Evolutionary conservation across 2,888 invertebrate species (phyloP).

Genomic region (Caenorhabditis sp.): DNA sequence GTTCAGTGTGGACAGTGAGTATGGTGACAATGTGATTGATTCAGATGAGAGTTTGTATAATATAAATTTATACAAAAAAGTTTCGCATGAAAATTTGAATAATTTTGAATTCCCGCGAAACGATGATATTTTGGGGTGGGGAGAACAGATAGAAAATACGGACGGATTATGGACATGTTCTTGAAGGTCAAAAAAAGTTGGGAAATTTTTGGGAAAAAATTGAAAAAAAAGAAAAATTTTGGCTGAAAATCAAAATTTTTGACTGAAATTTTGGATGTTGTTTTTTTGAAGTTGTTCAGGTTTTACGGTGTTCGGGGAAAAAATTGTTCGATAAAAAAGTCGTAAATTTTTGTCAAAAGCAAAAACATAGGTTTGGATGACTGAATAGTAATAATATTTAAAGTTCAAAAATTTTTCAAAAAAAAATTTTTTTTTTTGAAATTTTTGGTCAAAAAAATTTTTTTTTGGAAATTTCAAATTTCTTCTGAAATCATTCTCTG

Average conservation of each 20-base stretch:
- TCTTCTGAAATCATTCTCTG: too few relatives aligned
- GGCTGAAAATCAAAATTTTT: neutral
- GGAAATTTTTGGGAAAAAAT: neutral
- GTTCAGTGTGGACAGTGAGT: neutral
- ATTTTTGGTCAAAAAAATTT: neutral
- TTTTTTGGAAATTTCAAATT: neutral
- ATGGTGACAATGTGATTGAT: neutral
- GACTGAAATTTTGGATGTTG: neutral
- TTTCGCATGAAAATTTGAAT: conserved; percentile 12
- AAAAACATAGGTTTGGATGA: too few relatives aligned
- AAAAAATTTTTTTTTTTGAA: too few relatives aligned
- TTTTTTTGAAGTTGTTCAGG: neutral
- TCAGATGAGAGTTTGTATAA: too few relatives aligned
- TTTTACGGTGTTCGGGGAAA: too few relatives aligned
- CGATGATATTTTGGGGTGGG: neutral
- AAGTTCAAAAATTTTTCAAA: too few relatives aligned
- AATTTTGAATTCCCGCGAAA: neutral
- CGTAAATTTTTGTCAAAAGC: too few relatives aligned
- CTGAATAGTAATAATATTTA: too few relatives aligned
- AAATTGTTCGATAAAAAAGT: too few relatives aligned
- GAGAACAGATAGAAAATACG: conserved; percentile 21
- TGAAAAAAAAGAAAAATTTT: neutral
- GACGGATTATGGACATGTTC: neutral
- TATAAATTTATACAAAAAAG: too few relatives aligned
- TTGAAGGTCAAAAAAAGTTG: neutral